A percentile compares a stretch with the other conserved stretches of the same genome.
Conservation (phyloP, 2,888 invertebrate genomes). For the Aethes cnicana region DNA sequence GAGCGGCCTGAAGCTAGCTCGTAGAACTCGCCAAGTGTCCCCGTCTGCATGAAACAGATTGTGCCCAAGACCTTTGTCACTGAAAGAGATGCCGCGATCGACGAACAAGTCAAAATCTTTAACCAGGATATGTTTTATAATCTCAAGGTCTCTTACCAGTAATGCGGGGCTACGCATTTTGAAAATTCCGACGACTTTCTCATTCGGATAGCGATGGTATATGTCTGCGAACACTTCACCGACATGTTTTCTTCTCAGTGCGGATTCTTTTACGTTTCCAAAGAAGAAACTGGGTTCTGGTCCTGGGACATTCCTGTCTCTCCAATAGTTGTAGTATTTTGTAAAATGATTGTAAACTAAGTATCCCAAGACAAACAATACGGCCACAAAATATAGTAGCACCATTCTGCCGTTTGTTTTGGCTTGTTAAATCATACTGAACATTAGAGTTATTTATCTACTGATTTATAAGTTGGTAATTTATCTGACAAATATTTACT, state of each 20-base stretch:
- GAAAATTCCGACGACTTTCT: slow-evolving; percentile 42
- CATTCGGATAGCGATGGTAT: slow-evolving; percentile 39
- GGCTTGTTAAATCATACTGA: too few relatives aligned
- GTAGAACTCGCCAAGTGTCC: slow-evolving; percentile 31
- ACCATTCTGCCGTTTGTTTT: slow-evolving; percentile 3
- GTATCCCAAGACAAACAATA: background rate
- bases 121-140: slow-evolving; percentile 34
- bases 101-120: slow-evolving; percentile 35
- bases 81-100: slow-evolving; percentile 28
- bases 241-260: slow-evolving; percentile 32
- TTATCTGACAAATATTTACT: too few relatives aligned
- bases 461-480: too few relatives aligned
- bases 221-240: slow-evolving; percentile 35
- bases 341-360: slow-evolving; percentile 36
- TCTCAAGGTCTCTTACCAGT: slow-evolving; percentile 34
- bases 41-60: slow-evolving; percentile 32
- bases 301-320: slow-evolving; percentile 36
- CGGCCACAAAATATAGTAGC: too few relatives aligned
- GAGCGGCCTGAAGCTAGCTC: slow-evolving; percentile 33
- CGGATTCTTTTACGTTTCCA: slow-evolving; percentile 39
- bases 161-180: slow-evolving; percentile 30
- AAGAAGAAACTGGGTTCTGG: slow-evolving; percentile 40
- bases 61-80: slow-evolving; percentile 23
- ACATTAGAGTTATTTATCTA: too few relatives aligned
- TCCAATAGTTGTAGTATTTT: slow-evolving; percentile 38